phyloP scores from a whole-genome alignment of 2,888 invertebrate species.

The Uloborus plumipes region DNA sequence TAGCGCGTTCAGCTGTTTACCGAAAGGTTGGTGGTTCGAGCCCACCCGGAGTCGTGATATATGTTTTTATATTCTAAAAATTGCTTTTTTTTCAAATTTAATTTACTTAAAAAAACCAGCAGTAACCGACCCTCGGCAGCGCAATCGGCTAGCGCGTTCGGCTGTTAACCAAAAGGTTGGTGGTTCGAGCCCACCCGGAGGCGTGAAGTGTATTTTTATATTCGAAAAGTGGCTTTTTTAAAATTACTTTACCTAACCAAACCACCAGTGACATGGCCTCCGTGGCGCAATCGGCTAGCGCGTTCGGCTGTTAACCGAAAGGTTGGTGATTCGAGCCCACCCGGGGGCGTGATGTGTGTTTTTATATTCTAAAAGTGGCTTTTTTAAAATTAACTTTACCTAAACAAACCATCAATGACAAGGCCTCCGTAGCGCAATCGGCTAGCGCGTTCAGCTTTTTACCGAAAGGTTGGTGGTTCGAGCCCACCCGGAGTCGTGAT shows the following conservation, averaged over 20 bases:
- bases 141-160: conserved; percentile 66
- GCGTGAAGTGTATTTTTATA: conserved; percentile 69
- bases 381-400: too few relatives aligned
- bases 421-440: conserved; percentile 52
- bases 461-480: conserved; percentile 93
- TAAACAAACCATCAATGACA: too few relatives aligned
- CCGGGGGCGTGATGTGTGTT: conserved; percentile 25
- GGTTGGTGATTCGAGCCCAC: conserved; percentile 55
- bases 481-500: conserved; percentile 94
- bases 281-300: conserved; percentile 55
- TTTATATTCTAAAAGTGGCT: too few relatives aligned
- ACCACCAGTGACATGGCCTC: too few relatives aligned
- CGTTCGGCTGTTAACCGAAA: conserved; percentile 59
- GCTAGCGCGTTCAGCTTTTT: conserved; percentile 56
- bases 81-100: too few relatives aligned
- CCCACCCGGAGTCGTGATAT: conserved; percentile 64
- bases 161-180: conserved; percentile 66
- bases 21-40: conserved; percentile 66
- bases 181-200: conserved; percentile 66
- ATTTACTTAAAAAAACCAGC: too few relatives aligned
- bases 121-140: too few relatives aligned
- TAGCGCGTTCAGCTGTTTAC: conserved; percentile 66
- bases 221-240: too few relatives aligned
- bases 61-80: too few relatives aligned
- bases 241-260: too few relatives aligned